phyloP scores from a whole-genome alignment of 2,797 vertebrate species.

The Yasuhikotakia modesta region DNA sequence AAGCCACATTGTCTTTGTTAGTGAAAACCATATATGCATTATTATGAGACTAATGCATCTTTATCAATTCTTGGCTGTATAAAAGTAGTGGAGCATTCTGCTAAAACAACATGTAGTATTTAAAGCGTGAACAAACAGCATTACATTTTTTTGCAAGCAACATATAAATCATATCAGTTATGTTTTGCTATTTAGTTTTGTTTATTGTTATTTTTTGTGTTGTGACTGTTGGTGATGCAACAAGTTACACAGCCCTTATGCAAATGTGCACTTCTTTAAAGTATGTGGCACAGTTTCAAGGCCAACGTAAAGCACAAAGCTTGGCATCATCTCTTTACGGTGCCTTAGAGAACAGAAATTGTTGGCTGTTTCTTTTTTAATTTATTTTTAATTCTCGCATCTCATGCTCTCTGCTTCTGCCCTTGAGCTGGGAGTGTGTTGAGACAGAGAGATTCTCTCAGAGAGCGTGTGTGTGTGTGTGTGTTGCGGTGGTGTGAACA shows the following conservation, averaged over 20 bases:
- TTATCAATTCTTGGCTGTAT: background rate
- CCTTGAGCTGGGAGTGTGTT: slow-evolving; percentile 3
- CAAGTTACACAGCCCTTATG: background rate
- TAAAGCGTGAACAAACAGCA: no score
- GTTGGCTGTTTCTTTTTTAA: background rate
- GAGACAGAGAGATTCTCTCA: background rate
- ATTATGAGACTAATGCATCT: background rate
- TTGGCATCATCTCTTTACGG: background rate
- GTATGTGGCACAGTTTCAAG: slow-evolving; percentile 5
- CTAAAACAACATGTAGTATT: no score
- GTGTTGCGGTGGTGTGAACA: slow-evolving; percentile 47
- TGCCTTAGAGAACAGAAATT: slow-evolving; percentile 1
- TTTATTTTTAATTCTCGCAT: slow-evolving; percentile 1
- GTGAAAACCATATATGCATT: no score
- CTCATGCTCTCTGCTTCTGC: background rate
- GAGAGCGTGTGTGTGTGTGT: background rate
- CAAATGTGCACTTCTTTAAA: background rate
- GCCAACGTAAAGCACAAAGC: background rate
- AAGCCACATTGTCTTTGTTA: background rate
- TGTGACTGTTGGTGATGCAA: background rate
- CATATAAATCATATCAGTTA: no score
- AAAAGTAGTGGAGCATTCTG: background rate
- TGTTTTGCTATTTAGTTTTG: no score
- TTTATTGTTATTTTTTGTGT: no score
- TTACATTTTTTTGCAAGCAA: no score